Evolutionary conservation across 2,888 invertebrate species (phyloP).

Genomic region (Macaria notata): DNA sequence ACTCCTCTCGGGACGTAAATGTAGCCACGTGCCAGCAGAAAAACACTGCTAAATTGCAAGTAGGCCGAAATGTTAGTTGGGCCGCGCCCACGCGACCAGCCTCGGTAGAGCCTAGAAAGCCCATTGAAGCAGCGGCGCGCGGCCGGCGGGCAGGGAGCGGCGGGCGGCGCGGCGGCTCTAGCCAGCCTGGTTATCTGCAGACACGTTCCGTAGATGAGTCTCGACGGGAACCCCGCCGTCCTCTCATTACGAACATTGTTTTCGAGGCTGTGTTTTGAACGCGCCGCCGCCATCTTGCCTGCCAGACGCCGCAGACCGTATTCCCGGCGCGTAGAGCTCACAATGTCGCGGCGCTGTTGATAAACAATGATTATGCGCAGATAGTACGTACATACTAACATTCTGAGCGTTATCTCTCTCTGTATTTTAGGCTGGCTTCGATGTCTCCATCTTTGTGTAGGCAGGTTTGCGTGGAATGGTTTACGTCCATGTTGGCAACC

Average conservation of each 20-base stretch:
- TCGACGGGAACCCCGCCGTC: constrained; percentile 56
- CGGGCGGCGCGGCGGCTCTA: constrained; percentile 42
- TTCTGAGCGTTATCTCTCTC: constrained; percentile 29
- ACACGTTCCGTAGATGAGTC: constrained; percentile 57
- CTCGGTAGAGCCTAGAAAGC: constrained; percentile 48
- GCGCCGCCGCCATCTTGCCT: constrained; percentile 38
- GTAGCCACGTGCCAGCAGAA: constrained; percentile 52
- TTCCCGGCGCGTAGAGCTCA: constrained; percentile 33
- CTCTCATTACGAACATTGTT: constrained; percentile 60
- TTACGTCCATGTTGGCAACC: background rate
- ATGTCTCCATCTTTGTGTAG: constrained; percentile 21
- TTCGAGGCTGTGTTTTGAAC: constrained; percentile 56
- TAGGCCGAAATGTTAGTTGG: constrained; percentile 59
- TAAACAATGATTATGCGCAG: constrained; percentile 38
- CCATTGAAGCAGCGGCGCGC: constrained; percentile 52
- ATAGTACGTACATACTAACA: constrained; percentile 42
- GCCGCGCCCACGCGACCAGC: constrained; percentile 52
- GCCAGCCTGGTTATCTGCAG: constrained; percentile 41
- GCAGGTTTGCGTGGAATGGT: background rate
- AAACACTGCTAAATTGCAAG: constrained; percentile 61
- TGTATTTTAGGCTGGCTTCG: constrained; percentile 22
- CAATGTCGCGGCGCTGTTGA: constrained; percentile 25
- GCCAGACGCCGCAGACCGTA: constrained; percentile 36
- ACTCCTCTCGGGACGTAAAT: constrained; percentile 40
- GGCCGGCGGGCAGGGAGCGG: constrained; percentile 25